Conservation (phyloP, 2,797 vertebrate species). For the Gorsachius magnificus region DNA sequence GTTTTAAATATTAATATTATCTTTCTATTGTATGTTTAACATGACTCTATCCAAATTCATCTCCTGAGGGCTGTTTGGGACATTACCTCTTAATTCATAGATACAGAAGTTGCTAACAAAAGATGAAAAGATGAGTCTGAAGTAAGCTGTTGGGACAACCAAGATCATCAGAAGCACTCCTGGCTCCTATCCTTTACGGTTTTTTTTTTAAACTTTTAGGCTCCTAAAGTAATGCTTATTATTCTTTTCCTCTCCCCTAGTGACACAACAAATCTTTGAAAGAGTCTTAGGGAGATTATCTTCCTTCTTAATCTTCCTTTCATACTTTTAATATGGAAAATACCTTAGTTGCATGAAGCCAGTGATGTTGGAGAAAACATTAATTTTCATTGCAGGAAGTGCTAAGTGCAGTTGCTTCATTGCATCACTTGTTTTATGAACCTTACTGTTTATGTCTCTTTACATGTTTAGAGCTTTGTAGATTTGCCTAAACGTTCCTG, state of each 20-base stretch:
- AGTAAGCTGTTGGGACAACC: not conserved
- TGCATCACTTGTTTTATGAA: not conserved
- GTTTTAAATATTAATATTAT: not conserved
- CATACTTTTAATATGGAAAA: not conserved
- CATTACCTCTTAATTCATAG: not conserved
- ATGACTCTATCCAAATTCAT: not conserved
- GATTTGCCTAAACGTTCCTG: not conserved
- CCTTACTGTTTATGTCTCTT: not conserved
- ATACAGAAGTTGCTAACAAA: not conserved
- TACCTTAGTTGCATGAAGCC: not conserved
- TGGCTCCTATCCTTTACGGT: not conserved
- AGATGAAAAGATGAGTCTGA: not conserved
- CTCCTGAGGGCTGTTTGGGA: not conserved
- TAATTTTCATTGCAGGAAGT: not conserved
- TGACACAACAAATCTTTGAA: not conserved
- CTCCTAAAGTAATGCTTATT: not conserved
- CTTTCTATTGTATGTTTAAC: not conserved
- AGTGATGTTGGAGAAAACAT: not conserved
- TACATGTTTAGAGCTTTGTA: not conserved
- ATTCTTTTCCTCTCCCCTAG: not conserved
- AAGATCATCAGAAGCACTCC: not conserved
- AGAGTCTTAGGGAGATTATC: not conserved
- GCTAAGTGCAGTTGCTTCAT: not conserved
- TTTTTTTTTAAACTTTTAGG: not conserved
- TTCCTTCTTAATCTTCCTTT: not conserved